Percentiles rank a stretch among this genome's conserved stretches.
Conservation (phyloP, 2,113 vertebrate species). For the Phalacrocorax brasilianus region DNA sequence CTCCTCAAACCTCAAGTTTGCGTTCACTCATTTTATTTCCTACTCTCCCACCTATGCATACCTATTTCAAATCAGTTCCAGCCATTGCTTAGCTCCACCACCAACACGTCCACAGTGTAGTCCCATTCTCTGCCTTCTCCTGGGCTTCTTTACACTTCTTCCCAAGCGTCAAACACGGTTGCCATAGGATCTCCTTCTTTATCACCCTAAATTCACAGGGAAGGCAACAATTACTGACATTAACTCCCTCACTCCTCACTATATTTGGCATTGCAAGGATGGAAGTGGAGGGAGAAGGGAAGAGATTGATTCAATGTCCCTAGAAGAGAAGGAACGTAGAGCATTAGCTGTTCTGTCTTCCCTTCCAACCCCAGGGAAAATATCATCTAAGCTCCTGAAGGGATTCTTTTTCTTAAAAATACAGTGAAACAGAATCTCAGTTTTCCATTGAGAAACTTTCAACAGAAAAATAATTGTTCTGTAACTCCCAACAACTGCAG, state of each 20-base stretch:
- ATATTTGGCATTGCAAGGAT: not conserved
- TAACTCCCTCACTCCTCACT: not conserved
- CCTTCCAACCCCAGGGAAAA: not conserved
- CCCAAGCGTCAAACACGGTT: not conserved
- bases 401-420: not conserved
- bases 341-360: not conserved
- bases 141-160: not conserved
- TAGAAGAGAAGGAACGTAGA: not conserved
- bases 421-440: not conserved
- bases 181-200: not conserved
- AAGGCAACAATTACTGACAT: not conserved
- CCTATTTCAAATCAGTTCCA: not conserved
- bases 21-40: not conserved
- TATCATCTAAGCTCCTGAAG: not conserved
- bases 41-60: not conserved
- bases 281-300: not conserved
- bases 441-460: not conserved
- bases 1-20: not conserved
- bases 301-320: not conserved
- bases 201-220: not conserved
- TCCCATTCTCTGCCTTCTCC: not conserved
- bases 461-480: not conserved
- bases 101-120: no score
- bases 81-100: not conserved
- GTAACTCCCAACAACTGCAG: not conserved